A percentile compares a stretch with the other conserved stretches of the same genome.
Evolutionary conservation across 2,888 invertebrate species (phyloP).

Genomic region (Drosophila quinaria): DNA sequence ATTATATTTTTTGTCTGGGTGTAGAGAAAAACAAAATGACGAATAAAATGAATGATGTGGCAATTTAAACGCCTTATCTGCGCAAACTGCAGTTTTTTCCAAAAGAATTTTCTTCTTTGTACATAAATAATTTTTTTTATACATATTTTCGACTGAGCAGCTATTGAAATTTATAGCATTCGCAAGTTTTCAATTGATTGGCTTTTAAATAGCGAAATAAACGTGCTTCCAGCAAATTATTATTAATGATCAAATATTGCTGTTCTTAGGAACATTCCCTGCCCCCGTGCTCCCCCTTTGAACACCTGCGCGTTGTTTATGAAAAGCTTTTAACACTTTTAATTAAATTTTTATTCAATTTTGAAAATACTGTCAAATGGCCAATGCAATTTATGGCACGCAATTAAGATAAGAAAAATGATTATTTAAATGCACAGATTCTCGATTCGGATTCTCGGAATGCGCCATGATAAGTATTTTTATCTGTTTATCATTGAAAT

Average conservation of each 20-base stretch:
- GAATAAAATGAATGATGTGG: conserved; percentile 70
- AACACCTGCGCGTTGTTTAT: conserved; percentile 61
- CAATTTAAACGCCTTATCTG: conserved; percentile 64
- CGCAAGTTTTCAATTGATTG: conserved; percentile 68
- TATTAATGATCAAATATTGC: conserved; percentile 45
- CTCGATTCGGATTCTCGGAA: neutral
- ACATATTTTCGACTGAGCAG: conserved; percentile 32
- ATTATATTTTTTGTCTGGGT: neutral
- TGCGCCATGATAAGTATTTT: conserved; percentile 1
- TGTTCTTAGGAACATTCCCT: neutral
- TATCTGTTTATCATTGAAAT: conserved; percentile 18
- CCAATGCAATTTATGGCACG: conserved; percentile 43
- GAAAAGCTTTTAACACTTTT: conserved; percentile 71
- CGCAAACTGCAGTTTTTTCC: conserved; percentile 29
- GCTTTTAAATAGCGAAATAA: conserved; percentile 68
- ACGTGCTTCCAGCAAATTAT: conserved; percentile 62
- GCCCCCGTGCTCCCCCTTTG: neutral
- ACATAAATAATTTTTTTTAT: conserved; percentile 31
- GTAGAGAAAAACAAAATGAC: neutral
- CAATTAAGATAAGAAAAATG: conserved; percentile 54
- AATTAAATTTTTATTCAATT: conserved; percentile 48
- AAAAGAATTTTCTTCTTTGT: conserved; percentile 26
- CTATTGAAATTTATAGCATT: conserved; percentile 76
- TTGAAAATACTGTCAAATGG: conserved; percentile 34
- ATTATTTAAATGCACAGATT: conserved; percentile 23